Base-by-base conservation (phyloP, 2,113 vertebrate genomes). In the Pterophyllum scalare region DNA sequence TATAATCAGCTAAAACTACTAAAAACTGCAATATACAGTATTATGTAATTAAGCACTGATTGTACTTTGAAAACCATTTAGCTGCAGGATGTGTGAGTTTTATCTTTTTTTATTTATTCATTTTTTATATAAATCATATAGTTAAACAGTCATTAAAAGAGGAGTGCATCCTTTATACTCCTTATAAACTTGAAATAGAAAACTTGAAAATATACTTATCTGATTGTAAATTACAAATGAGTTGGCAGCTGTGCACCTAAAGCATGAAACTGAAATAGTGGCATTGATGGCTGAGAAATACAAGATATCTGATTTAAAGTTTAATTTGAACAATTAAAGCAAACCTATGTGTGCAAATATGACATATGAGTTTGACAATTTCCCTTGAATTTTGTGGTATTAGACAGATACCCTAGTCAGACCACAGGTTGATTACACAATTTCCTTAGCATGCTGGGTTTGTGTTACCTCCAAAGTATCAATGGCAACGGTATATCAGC, bases 391-490 rank as follows among this genome's bases (percentile, higher is more conserved):
- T n/a, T 76, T 72, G 33, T 46, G 17, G 38, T 60, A 31, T 67
- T 49, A 79, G 75, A 88, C 20, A 81, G 35, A 79, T 17, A 40
- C 26, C 12, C 0, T 84, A 70, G 82, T 81, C 20, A 61, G 79
- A 82, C 72, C 82, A 64, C 54, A 58, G 46, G 12, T 87, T 84
- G 82, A 90, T 87, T 88, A 88, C 85, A 75, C 75, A 61, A 86
- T 88, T 78, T 84, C 59, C 60, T 82, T 59, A 52, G 33, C 22
- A 70, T 75, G 59, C 24, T 70, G 24, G 59, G 5, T 22, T 28
- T 79, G 80, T 87, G 46, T 87, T 85, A 67, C 77, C 61, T 79
- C 77, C 57, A 60, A 59, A 83, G 58, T 31, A 70, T 61, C 75
- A 75, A 62, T 59, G 20, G 9, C n/a, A 58, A 35, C 13, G 43